phyloP scores from a whole-genome alignment of 1,140 invertebrate species.

The Drosophila pandora region DNA sequence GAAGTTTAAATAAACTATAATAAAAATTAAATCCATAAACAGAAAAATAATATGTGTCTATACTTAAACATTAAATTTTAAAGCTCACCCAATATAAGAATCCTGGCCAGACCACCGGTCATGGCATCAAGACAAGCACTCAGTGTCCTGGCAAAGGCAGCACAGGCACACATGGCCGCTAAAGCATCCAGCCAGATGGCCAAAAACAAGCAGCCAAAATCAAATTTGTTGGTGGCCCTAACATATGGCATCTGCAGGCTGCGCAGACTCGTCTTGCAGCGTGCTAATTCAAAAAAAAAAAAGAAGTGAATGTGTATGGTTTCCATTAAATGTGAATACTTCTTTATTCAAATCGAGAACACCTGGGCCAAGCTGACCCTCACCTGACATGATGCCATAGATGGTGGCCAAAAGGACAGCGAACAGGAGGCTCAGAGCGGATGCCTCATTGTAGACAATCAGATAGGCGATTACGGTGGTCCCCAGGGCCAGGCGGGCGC shows the following conservation, averaged over 20 bases:
- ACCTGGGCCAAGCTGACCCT: background rate
- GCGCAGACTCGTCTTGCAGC: slow-evolving; percentile 73
- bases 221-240: slow-evolving; percentile 81
- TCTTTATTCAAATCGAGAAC: background rate
- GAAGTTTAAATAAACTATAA: too few species aligned
- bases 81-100: slow-evolving; percentile 69
- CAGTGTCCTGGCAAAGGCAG: slow-evolving; percentile 86
- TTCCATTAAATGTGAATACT: background rate
- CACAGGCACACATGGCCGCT: slow-evolving; percentile 86
- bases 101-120: slow-evolving; percentile 86
- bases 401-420: slow-evolving; percentile 67
- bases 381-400: slow-evolving; percentile 74
- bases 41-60: background rate
- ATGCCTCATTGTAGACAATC: slow-evolving; percentile 80
- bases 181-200: slow-evolving; percentile 87
- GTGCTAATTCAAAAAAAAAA: slow-evolving; percentile 37
- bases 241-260: slow-evolving; percentile 81
- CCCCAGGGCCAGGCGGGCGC: slow-evolving; percentile 76
- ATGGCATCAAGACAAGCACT: slow-evolving; percentile 88
- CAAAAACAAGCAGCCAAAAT: slow-evolving; percentile 84
- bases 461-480: slow-evolving; percentile 70
- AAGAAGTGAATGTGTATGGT: background rate
- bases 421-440: slow-evolving; percentile 62
- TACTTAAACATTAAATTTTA: background rate
- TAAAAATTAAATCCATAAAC: too few species aligned